phyloP scores from a whole-genome alignment of 2,888 invertebrate genomes.

The Chrysolina haemoptera region DNA sequence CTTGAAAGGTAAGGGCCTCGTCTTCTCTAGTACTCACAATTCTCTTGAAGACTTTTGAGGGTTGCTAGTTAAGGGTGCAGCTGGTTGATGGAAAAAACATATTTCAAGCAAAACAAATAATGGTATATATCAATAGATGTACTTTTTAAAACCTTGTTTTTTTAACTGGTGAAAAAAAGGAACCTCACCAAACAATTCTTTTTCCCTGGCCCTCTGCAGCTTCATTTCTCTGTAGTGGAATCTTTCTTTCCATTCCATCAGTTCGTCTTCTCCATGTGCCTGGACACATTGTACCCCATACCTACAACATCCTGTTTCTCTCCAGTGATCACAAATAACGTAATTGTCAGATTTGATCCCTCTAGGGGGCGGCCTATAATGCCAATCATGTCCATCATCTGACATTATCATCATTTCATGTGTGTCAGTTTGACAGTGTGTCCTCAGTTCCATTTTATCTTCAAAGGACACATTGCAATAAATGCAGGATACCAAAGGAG shows the following conservation, averaged over 20 bases:
- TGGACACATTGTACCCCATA: slow-evolving; percentile 82
- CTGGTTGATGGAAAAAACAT: too few relatives aligned
- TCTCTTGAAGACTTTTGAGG: too few relatives aligned
- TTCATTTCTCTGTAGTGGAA: slow-evolving; percentile 79
- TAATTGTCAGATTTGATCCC: slow-evolving; percentile 79
- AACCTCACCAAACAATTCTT: slow-evolving; percentile 75
- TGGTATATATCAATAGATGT: too few relatives aligned
- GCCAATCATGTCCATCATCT: slow-evolving; percentile 80
- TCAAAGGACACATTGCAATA: slow-evolving; percentile 74
- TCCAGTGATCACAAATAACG: slow-evolving; percentile 75
- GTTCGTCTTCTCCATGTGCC: slow-evolving; percentile 81
- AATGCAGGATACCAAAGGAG: slow-evolving; percentile 68
- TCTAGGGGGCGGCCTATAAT: slow-evolving; percentile 79
- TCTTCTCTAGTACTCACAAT: too few relatives aligned
- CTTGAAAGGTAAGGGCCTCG: too few relatives aligned
- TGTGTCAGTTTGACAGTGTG: slow-evolving; percentile 76
- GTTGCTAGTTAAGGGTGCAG: too few relatives aligned
- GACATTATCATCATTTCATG: slow-evolving; percentile 77
- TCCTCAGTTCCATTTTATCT: slow-evolving; percentile 72
- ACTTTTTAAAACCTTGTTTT: too few relatives aligned
- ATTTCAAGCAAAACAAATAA: too few relatives aligned
- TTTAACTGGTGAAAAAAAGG: too few relatives aligned
- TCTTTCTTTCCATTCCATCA: slow-evolving; percentile 82
- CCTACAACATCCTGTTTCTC: slow-evolving; percentile 74
- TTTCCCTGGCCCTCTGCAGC: slow-evolving; percentile 77